phyloP scores from a whole-genome alignment of 2,888 invertebrate genomes.

The Drosophila prostipennis region DNA sequence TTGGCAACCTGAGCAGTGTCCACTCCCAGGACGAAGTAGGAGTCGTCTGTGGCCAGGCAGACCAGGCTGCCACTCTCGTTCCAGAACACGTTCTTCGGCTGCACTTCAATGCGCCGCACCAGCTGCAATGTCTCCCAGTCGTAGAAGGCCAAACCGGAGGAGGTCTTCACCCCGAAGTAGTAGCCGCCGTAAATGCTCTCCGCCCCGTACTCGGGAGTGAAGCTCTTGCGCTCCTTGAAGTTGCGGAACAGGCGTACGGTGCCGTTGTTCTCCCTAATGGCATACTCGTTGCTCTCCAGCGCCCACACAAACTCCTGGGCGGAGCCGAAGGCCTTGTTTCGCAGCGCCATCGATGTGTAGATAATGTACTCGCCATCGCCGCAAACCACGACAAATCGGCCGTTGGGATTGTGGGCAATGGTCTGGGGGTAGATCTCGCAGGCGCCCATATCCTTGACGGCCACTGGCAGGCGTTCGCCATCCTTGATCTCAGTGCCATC shows the following conservation, averaged over 20 bases:
- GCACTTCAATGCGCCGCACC: constrained; percentile 97
- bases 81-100: constrained; percentile 97
- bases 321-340: constrained; percentile 99
- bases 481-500: constrained; percentile 91
- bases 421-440: constrained; percentile 99
- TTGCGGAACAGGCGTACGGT: constrained; percentile 98
- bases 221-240: constrained; percentile 98
- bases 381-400: constrained; percentile 96
- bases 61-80: constrained; percentile 97
- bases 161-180: constrained; percentile 95
- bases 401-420: constrained; percentile 99
- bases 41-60: constrained; percentile 97
- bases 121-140: constrained; percentile 98
- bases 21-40: constrained; percentile 96
- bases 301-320: constrained; percentile 99
- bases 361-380: constrained; percentile 99
- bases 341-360: constrained; percentile 99
- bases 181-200: constrained; percentile 98
- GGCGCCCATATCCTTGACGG: constrained; percentile 99
- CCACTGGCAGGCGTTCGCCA: constrained; percentile 96
- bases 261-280: constrained; percentile 94
- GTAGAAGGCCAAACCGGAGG: constrained; percentile 96
- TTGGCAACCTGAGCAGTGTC: constrained; percentile 92
- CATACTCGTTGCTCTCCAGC: constrained; percentile 96
- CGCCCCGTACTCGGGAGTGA: constrained; percentile 98